Conservation (phyloP, 2,113 vertebrate genomes). For the Labrus mixtus region DNA sequence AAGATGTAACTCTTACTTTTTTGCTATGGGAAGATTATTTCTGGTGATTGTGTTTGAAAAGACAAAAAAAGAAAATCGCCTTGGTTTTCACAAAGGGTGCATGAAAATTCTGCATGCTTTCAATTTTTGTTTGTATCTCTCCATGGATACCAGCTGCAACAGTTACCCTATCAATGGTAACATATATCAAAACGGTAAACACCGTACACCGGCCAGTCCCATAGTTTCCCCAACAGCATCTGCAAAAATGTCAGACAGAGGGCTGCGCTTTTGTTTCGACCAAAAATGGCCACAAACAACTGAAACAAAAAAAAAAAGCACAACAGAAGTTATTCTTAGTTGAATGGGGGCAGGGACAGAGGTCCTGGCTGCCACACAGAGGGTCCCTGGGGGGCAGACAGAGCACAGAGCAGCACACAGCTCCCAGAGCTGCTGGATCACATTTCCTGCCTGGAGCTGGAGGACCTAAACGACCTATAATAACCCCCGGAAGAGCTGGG, state of each 20-base stretch:
- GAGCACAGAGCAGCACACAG: slow-evolving; percentile 44
- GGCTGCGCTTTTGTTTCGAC: slow-evolving; percentile 48
- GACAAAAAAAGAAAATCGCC: neutral
- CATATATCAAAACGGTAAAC: neutral
- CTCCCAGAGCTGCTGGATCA: slow-evolving; percentile 66
- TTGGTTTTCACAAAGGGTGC: neutral
- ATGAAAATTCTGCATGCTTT: neutral
- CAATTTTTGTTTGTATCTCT: neutral
- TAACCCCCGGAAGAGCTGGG: slow-evolving; percentile 83
- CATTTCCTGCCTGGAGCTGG: slow-evolving; percentile 82
- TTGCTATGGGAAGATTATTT: neutral
- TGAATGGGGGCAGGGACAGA: slow-evolving; percentile 66
- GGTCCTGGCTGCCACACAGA: slow-evolving; percentile 48
- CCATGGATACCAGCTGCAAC: neutral
- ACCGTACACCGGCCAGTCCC: neutral
- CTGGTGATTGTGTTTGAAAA: neutral
- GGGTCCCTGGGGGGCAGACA: slow-evolving; percentile 56
- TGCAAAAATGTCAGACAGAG: slow-evolving; percentile 36
- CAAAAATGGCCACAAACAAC: slow-evolving; percentile 50
- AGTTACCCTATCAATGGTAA: neutral
- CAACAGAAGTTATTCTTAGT: slow-evolving; percentile 59
- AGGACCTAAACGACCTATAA: slow-evolving; percentile 84
- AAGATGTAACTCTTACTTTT: neutral
- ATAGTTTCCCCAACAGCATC: slow-evolving; percentile 35
- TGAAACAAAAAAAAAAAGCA: slow-evolving; percentile 54